Evolutionary conservation across 2,888 invertebrate species (phyloP), one percentile per base, ranked within the genome.

Genomic region (Archips xylosteana): DNA sequence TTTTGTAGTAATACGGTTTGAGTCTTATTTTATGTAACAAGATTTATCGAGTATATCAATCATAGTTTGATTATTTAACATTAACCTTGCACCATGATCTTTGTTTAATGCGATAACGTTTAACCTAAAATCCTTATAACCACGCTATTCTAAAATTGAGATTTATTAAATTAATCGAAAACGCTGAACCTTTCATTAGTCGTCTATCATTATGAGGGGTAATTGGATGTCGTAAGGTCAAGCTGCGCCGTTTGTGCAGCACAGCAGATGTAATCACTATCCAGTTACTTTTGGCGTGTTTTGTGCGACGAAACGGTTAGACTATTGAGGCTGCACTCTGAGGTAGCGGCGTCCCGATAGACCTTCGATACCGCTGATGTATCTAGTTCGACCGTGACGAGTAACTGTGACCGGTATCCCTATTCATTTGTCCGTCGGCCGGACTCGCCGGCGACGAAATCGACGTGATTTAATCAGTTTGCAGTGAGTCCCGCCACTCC

Each of bases 401-500:
- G 79, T 88, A 89, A 90, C 88, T 86, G 91, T 88, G 87, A 86
- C 83, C 84, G 83, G 85, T 81, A 85, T 84, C 82, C 85, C 86
- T 80, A 85, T 88, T 89, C 87, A 89, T 89, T 90, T 87, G 89
- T 88, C 88, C 81, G 80, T 81, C 82, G 81, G 77, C 77, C 78
- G 75, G 77, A 78, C 79, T 81, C 79, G 80, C 74, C 76, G 78
- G 83, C 86, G 89, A 89, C 87, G 87, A 89, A 89, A 88, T 89
- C 90, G 89, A 92, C 91, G 91, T 92, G 92, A 94, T 93, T 91
- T 89, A 93, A 94, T 94, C 93, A 92, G 91, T 87, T 89, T 84
- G 85, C 87, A 86, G 84, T 83, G 90, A 87, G 89, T 89, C 88
- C 90, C 86, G 90, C 89, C 89, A 88, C 87, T 86, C 83, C 82